Conservation (phyloP, 2,888 invertebrate species). For the Caenorhabditis sp. region DNA sequence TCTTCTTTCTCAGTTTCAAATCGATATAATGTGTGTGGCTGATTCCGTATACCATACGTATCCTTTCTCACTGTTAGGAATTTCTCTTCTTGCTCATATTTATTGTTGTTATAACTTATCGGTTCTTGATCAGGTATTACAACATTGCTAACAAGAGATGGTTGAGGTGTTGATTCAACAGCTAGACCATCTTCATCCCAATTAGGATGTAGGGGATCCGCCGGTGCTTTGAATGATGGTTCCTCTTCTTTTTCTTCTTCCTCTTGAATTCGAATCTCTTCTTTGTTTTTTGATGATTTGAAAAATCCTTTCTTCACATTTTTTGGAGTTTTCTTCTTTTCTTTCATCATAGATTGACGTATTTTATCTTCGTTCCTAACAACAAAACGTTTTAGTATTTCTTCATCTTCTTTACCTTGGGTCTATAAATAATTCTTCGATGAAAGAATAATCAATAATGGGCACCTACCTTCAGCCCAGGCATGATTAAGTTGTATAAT, state of each 20-base stretch:
- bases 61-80: background rate
- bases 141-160: background rate
- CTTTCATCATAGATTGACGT: background rate
- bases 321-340: background rate
- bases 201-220: background rate
- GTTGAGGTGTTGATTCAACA: background rate
- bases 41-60: background rate
- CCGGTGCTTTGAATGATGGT: background rate
- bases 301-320: background rate
- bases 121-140: background rate
- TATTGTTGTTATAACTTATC: background rate
- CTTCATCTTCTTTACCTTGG: background rate
- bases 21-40: conserved; percentile 1
- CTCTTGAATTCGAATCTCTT: background rate
- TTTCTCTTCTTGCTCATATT: background rate
- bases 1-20: background rate
- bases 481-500: background rate
- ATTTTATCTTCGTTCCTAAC: background rate
- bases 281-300: background rate
- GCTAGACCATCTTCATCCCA: background rate
- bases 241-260: background rate
- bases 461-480: background rate
- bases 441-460: too few relatives aligned
- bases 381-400: background rate
- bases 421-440: too few relatives aligned